Evolutionary conservation across 2,113 vertebrate genomes (phyloP).

Genomic region (Chaenogobius annularis): DNA sequence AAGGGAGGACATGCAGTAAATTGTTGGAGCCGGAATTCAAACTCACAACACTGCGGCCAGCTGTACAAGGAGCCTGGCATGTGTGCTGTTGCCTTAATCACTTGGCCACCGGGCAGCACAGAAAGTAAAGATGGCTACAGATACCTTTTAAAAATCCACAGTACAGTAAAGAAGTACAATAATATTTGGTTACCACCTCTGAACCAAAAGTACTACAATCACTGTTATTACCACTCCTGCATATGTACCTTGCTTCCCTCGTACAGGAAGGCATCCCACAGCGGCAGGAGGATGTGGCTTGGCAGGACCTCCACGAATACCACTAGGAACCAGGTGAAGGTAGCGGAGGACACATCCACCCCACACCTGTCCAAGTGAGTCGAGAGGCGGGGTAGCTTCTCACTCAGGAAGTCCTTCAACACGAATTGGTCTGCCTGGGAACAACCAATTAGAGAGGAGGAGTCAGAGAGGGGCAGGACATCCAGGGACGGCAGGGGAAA

Average conservation of each 20-base stretch:
- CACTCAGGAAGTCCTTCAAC: slow-evolving; percentile 87
- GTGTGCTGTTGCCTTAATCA: too few relatives aligned
- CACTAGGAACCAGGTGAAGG: slow-evolving; percentile 96
- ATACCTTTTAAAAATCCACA: too few relatives aligned
- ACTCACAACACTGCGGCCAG: too few relatives aligned
- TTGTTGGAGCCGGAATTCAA: too few relatives aligned
- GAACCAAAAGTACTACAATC: not conserved
- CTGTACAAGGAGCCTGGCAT: too few relatives aligned
- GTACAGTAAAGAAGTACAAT: too few relatives aligned
- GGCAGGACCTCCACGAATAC: slow-evolving; percentile 90
- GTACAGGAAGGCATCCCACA: slow-evolving; percentile 94
- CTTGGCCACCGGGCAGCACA: too few relatives aligned
- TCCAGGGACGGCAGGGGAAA: too few relatives aligned
- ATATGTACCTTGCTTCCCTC: slow-evolving; percentile 90
- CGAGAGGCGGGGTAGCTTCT: slow-evolving; percentile 88
- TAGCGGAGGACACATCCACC: slow-evolving; percentile 87
- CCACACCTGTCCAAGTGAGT: slow-evolving; percentile 82
- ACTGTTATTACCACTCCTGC: not conserved
- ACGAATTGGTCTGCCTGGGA: slow-evolving; percentile 91
- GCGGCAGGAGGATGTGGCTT: slow-evolving; percentile 86
- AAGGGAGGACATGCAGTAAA: too few relatives aligned
- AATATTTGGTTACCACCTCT: too few relatives aligned
- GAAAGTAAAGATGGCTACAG: too few relatives aligned
- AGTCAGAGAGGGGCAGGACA: not conserved
- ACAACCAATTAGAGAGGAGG: not conserved